Evolutionary conservation across 2,888 invertebrate genomes (phyloP), one percentile per base, ranked within the genome.

Genomic region (Camponotus fellah): DNA sequence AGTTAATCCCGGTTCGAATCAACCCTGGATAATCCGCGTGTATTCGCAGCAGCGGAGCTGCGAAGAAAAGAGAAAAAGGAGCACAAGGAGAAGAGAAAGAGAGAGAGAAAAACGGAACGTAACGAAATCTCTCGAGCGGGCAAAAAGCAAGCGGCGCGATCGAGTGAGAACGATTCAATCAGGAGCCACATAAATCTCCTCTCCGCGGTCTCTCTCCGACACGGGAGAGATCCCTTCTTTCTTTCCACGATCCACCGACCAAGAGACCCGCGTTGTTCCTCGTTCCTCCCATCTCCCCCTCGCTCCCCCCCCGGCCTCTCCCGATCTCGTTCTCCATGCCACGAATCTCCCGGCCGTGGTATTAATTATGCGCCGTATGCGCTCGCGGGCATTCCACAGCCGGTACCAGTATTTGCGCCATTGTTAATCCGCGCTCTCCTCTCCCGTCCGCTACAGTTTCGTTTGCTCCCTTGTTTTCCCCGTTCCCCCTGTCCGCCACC

Each of bases 151-250:
- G 91, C 94, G 93, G 93, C 93, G 93, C 94, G 94, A 94, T 95
- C 94, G 94, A 94, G 95, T 94, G 94, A 95, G 94, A 95, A 95
- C 95, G 94, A 94, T 94, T 94, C 95, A 95, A 95, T 95, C 95
- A 94, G 95, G 94, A 94, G 94, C 93, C 93, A 94, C 95, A 94
- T 94, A 94, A 94, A 95, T 94, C 94, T 94, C 93, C 93, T 94
- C 92, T 93, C 92, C 92, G 94, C 92, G 93, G 94, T 94, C 94
- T 94, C 94, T 92, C 94, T 92, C 92, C 92, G 92, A 87, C 89
- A 84, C 77, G 82, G 81, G 86, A 26, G 26, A 26, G 82, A 83
- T 85, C 82, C 88, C 89, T 89, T 77, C 87, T 89, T 85, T 89
- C 88, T 92, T 89, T 90, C 88, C 82, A 83, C 85, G 86, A 86